These are phyloP conservation scores for Cecropterus lyciades DNA, from an alignment of 1,140 invertebrate species.

Conservation along the genomic window DNA sequence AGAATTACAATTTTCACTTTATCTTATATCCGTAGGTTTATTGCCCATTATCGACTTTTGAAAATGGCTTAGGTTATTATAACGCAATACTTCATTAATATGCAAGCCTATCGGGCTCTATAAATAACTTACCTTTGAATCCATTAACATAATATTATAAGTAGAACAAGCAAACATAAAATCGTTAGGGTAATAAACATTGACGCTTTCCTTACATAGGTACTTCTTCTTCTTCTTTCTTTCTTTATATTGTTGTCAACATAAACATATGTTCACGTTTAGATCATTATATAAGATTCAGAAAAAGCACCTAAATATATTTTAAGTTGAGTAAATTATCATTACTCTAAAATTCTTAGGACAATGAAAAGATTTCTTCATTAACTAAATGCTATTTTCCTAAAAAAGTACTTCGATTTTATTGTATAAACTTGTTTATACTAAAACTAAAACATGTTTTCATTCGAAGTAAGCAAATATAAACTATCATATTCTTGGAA, in stretches of 20 bases:
- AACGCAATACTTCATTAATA: constrained; percentile 22
- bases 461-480: not conserved
- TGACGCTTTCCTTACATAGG: not conserved
- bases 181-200: not conserved
- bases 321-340: too few species aligned
- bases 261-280: too few species aligned
- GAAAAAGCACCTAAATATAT: too few species aligned
- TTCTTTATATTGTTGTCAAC: too few species aligned
- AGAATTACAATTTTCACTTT: not conserved
- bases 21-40: not conserved
- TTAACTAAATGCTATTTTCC: too few species aligned
- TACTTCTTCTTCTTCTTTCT: too few species aligned
- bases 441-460: too few species aligned
- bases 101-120: constrained; percentile 23
- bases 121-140: constrained; percentile 24
- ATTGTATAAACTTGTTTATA: too few species aligned
- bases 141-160: constrained; percentile 18
- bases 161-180: constrained; percentile 16
- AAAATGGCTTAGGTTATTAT: constrained; percentile 18
- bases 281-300: too few species aligned
- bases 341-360: too few species aligned
- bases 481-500: not conserved
- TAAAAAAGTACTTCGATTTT: too few species aligned
- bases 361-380: too few species aligned
- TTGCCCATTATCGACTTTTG: constrained; percentile 2